Percentiles rank a stretch among this genome's conserved stretches.
phyloP scores from a whole-genome alignment of 2,113 vertebrate genomes.

The Struthio camelus region DNA sequence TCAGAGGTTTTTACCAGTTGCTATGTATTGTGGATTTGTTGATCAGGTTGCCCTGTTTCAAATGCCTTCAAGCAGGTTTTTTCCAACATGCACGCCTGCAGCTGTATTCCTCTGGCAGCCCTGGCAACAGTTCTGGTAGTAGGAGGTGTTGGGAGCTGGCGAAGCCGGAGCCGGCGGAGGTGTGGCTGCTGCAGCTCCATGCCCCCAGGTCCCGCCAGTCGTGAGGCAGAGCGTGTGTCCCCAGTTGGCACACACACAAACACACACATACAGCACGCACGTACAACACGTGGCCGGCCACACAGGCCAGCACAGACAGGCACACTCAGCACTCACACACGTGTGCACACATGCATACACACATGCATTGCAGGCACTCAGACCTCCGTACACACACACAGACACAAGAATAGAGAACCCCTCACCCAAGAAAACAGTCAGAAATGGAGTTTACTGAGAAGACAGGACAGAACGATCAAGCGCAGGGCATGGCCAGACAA shows the following conservation, averaged over 20 bases:
- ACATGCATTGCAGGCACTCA: fast-evolving
- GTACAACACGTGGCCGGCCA: too few relatives aligned
- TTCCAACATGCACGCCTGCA: neutral
- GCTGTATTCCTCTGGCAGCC: neutral
- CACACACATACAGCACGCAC: too few relatives aligned
- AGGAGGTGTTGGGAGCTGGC: neutral
- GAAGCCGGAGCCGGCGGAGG: too few relatives aligned
- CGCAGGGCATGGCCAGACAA: too few relatives aligned
- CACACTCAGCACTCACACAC: too few relatives aligned
- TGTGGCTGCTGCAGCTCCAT: too few relatives aligned
- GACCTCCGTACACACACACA: fast-evolving
- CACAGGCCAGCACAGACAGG: too few relatives aligned
- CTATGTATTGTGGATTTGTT: neutral
- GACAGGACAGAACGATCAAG: too few relatives aligned
- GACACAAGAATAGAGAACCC: neutral
- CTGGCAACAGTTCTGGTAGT: neutral
- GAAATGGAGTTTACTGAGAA: neutral
- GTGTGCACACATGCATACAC: too few relatives aligned
- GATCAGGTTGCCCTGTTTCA: neutral
- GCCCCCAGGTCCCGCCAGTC: too few relatives aligned
- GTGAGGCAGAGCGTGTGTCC: too few relatives aligned
- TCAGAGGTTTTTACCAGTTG: neutral
- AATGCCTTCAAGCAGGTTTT: neutral
- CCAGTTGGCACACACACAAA: too few relatives aligned
- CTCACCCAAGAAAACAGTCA: neutral